Evolutionary conservation across 1,140 invertebrate species (phyloP).

Genomic region (Trinorchestia longiramus): DNA sequence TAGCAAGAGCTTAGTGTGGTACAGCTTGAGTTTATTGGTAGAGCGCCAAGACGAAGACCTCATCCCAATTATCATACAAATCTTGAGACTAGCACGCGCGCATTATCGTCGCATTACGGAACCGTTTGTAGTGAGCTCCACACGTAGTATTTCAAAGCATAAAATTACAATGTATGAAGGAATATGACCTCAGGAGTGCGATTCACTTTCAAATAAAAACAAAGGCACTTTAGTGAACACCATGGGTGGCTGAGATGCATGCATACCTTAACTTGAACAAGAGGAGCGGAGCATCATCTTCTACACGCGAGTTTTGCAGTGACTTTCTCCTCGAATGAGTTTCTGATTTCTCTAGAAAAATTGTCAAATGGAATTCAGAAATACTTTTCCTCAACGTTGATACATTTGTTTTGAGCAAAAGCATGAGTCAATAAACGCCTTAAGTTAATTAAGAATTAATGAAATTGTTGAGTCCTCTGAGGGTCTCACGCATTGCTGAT

Average conservation of each 20-base stretch:
- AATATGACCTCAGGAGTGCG: conserved; percentile 48
- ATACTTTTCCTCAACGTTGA: not conserved
- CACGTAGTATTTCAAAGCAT: conserved; percentile 44
- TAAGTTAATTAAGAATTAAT: too few relatives aligned
- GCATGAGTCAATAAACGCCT: too few relatives aligned
- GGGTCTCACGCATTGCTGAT: too few relatives aligned
- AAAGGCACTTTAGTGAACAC: conserved; percentile 49
- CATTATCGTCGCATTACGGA: conserved; percentile 40
- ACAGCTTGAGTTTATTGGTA: not conserved
- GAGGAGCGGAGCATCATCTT: not conserved
- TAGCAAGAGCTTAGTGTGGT: not conserved
- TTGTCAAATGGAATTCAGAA: not conserved
- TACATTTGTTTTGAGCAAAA: not conserved
- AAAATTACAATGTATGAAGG: conserved; percentile 50
- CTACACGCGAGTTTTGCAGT: not conserved
- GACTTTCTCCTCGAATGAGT: not conserved
- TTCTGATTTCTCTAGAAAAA: not conserved
- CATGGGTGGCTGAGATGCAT: conserved; percentile 45
- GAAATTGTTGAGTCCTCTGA: too few relatives aligned
- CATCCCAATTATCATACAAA: conserved; percentile 42
- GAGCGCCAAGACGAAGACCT: not conserved
- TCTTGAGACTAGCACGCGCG: conserved; percentile 22
- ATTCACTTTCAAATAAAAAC: conserved; percentile 50
- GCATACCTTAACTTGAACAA: not conserved
- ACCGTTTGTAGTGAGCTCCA: conserved; percentile 7